Base-by-base conservation (phyloP, 2,888 invertebrate species). In the Folsomia candida region DNA sequence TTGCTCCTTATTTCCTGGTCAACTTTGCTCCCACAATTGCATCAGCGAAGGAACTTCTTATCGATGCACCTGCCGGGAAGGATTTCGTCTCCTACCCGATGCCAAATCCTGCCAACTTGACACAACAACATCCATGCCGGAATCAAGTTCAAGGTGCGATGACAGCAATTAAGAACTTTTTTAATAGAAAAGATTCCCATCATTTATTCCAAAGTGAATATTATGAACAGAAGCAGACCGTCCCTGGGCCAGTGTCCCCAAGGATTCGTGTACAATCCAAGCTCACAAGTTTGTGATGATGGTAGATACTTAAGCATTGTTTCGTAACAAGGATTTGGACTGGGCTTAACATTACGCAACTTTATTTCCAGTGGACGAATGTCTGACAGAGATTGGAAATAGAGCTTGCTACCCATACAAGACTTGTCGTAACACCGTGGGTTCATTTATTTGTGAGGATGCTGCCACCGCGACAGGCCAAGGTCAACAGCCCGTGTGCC, bases 11-110 rank as follows among this genome's bases (percentile, higher is more conserved):
- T 85, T 87, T 76, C 84, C 81, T 4, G 85, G 85, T n/a, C 82
- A 86, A 80, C 83, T 91, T 18, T 93, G 93, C 82, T 89, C 90
- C 0, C 92, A 93, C 79, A 88, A 89, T 79, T 93, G 93, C 81
- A 87, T 91, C 26, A 89, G 92, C 1, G 86, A 88, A 0, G 88
- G 87, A 0, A 89, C 89, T 0, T 91, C 91, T 0, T 91, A 88
- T 81, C 86, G 84, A 74, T 91, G 92, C 81, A 87, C 87, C 76
- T 92, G 92, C 81, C 87, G 88, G 65, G 86, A 88, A 69, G 91
- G 90, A 0, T 91, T 86, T 78, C 86, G 85, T 80, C 84, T 91
- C 2, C 87, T 88, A 87, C 84, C 88, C 26, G 92, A 92, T 82
- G 87, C 88, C 1, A 87, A 87, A 79, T 89, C 91, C 11, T 92